phyloP scores from a whole-genome alignment of 2,888 invertebrate genomes.

The Callinectes sapidus region DNA sequence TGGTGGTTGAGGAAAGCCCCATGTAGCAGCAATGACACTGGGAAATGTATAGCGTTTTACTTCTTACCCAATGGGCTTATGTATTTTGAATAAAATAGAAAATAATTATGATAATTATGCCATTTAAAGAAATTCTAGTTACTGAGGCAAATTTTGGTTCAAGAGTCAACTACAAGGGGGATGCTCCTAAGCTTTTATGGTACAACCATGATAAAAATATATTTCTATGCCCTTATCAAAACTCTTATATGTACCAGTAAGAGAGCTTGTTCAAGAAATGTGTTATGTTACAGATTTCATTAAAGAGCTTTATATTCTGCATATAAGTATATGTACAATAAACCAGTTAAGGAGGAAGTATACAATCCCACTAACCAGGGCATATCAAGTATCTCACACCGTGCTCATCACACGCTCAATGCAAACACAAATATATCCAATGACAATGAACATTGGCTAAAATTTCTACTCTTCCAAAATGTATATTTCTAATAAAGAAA shows the following conservation, averaged over 20 bases:
- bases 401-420: conserved; percentile 11
- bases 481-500: not conserved
- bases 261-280: conserved; percentile 14
- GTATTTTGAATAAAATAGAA: not conserved
- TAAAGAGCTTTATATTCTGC: conserved; percentile 4
- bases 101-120: not conserved
- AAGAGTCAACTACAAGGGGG: not conserved
- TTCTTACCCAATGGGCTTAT: not conserved
- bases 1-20: not conserved
- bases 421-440: conserved; percentile 18
- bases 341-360: conserved; percentile 21
- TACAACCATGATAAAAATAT: conserved; percentile 52
- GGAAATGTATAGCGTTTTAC: not conserved
- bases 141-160: not conserved
- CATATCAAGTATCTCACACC: not conserved
- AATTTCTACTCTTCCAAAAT: not conserved
- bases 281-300: conserved; percentile 13
- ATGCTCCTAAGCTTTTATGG: conserved; percentile 2
- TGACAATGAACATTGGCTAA: not conserved
- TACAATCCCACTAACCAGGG: not conserved
- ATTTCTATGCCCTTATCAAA: conserved; percentile 44
- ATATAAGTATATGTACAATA: conserved; percentile 1
- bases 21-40: not conserved
- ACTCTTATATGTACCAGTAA: conserved; percentile 39
- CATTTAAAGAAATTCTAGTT: not conserved